A percentile compares a stretch with the other conserved stretches of the same genome.
phyloP scores from a whole-genome alignment of 2,797 vertebrate genomes.

The Okamejei kenojei region DNA sequence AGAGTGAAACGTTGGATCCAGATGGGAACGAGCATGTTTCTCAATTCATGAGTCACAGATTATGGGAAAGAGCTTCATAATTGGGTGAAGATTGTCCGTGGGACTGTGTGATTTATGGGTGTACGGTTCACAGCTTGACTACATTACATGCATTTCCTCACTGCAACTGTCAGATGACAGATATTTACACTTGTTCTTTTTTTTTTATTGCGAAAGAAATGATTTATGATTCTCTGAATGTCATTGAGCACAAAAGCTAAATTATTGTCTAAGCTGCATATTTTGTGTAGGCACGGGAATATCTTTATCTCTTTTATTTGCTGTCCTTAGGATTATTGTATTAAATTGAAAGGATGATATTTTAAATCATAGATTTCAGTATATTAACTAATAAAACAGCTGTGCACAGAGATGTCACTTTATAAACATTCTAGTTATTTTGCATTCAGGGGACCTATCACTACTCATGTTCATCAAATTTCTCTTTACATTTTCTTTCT shows the following conservation, averaged over 20 bases:
- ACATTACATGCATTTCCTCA: neutral
- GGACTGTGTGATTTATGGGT: neutral
- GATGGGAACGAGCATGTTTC: neutral
- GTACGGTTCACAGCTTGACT: neutral
- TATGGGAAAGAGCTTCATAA: neutral
- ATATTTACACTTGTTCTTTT: neutral
- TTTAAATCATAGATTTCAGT: constrained; percentile 15
- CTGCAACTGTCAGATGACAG: neutral
- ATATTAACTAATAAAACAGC: neutral
- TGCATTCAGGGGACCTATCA: neutral
- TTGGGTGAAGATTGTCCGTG: neutral
- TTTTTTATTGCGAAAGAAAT: neutral
- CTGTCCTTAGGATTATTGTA: neutral
- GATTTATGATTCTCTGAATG: neutral
- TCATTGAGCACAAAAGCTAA: neutral
- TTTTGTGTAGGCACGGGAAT: neutral
- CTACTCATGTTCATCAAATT: neutral
- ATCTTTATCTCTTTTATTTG: neutral
- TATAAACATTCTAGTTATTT: neutral
- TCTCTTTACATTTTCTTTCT: neutral
- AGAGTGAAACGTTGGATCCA: too few species aligned
- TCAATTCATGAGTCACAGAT: neutral
- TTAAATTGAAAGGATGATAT: neutral
- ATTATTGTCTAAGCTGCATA: neutral
- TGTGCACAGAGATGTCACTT: neutral